Evolutionary conservation across 2,888 invertebrate species (phyloP).

Genomic region (Heteromurus nitidus): DNA sequence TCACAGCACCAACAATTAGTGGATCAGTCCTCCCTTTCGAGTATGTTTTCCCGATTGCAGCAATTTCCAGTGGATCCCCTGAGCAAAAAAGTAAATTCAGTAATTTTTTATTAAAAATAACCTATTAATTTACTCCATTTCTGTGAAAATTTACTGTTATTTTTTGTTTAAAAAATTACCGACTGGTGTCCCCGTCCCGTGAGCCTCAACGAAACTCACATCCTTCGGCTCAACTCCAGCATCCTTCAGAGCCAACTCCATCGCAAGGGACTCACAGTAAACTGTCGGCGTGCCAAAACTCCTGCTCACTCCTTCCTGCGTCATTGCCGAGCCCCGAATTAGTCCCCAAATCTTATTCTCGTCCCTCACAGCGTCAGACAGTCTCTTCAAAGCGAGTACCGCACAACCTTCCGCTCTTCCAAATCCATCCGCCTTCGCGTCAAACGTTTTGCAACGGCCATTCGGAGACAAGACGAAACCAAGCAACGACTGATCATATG

Average conservation of each 20-base stretch:
- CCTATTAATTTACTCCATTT: no score
- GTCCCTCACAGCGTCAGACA: no score
- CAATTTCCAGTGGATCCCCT: conserved; percentile 60
- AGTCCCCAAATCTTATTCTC: conserved; percentile 72
- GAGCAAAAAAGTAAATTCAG: no score
- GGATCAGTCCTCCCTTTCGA: conserved; percentile 23
- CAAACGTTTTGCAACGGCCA: no score
- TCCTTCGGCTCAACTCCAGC: conserved; percentile 55
- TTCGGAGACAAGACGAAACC: conserved; percentile 68
- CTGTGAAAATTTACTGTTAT: no score
- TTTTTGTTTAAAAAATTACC: no score
- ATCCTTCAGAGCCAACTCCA: conserved; percentile 44
- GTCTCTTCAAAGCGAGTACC: conserved; percentile 74
- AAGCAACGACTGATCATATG: conserved; percentile 24
- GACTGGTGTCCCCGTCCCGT: conserved; percentile 42
- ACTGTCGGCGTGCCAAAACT: conserved; percentile 74
- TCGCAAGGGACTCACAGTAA: conserved; percentile 38
- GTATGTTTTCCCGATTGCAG: conserved; percentile 48
- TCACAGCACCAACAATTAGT: conserved; percentile 55
- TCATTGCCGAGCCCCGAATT: conserved; percentile 74
- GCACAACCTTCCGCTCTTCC: conserved; percentile 74
- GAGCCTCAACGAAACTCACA: no score
- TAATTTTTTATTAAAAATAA: no score
- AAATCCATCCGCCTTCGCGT: no score
- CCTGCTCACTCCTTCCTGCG: conserved; percentile 74